These are phyloP conservation scores for Drosophila multiciliata DNA, from an alignment of 2,888 invertebrate species.

Conservation along the genomic window DNA sequence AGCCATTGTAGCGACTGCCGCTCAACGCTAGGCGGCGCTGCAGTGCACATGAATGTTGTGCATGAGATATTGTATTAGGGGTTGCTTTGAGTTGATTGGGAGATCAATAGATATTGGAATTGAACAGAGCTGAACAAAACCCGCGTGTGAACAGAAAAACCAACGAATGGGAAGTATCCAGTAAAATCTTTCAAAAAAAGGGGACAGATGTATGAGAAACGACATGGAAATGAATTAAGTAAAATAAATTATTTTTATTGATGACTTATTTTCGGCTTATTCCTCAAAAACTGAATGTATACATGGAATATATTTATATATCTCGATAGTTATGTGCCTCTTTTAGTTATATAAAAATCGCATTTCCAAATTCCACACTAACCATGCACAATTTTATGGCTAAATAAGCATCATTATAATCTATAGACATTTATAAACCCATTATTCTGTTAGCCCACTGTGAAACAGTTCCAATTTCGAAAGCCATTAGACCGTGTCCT, in stretches of 20 bases:
- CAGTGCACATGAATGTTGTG: constrained; percentile 9
- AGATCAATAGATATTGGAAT: constrained; percentile 71
- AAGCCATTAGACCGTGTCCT: constrained; percentile 35
- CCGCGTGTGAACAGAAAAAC: background rate
- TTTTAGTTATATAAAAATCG: background rate
- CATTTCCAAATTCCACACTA: background rate
- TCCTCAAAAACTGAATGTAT: background rate
- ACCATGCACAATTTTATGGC: background rate
- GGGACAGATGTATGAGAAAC: background rate
- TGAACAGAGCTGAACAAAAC: background rate
- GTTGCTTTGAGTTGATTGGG: constrained; percentile 69
- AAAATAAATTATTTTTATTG: background rate
- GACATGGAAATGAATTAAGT: background rate
- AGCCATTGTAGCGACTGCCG: constrained; percentile 33
- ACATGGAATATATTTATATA: background rate
- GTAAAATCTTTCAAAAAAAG: background rate
- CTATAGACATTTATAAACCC: background rate
- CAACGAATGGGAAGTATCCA: constrained; percentile 31
- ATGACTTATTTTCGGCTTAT: background rate
- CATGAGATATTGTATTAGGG: constrained; percentile 66
- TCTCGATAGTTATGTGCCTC: no score
- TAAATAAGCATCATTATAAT: background rate
- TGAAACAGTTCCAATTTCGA: constrained; percentile 21
- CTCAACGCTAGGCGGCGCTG: constrained; percentile 63
- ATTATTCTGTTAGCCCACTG: constrained; percentile 1